Evolutionary conservation across 2,113 vertebrate genomes (phyloP).

Genomic region (Paedocypris sp.): DNA sequence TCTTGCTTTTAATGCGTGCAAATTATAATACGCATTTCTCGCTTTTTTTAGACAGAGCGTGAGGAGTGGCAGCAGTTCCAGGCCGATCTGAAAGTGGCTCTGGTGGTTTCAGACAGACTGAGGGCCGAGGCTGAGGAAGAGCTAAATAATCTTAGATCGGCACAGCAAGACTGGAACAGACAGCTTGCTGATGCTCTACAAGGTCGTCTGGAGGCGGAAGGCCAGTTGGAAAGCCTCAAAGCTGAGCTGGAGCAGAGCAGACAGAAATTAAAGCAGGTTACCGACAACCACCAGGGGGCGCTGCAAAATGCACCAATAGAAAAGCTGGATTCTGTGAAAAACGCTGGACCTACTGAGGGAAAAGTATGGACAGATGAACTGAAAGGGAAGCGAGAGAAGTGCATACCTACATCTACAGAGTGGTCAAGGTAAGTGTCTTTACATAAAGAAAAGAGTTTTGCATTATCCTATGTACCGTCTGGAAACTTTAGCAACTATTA

Average conservation of each 20-base stretch:
- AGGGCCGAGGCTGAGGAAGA: conserved; percentile 64
- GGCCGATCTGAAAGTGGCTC: conserved; percentile 67
- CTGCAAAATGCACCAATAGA: conserved; percentile 32
- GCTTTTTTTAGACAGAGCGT: conserved; percentile 51
- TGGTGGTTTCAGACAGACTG: conserved; percentile 65
- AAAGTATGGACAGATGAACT: conserved; percentile 40
- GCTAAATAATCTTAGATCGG: conserved; percentile 36
- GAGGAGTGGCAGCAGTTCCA: conserved; percentile 70
- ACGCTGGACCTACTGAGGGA: conserved; percentile 41
- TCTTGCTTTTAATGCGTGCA: not conserved
- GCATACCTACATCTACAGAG: conserved; percentile 35
- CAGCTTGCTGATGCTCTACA: conserved; percentile 47
- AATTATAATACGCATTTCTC: not conserved
- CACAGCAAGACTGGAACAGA: conserved; percentile 44
- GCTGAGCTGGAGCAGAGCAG: conserved; percentile 48
- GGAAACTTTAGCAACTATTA: no score
- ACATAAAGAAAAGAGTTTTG: no score
- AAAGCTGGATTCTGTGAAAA: conserved; percentile 46
- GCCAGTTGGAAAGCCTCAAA: conserved; percentile 46
- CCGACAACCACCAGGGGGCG: conserved; percentile 35
- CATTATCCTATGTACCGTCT: no score
- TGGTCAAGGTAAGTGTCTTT: conserved; percentile 58
- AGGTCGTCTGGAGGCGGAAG: conserved; percentile 48
- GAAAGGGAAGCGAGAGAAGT: conserved; percentile 31
- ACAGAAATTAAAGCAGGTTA: not conserved